Percentiles rank a stretch among this genome's conserved stretches.
Evolutionary conservation across 2,797 vertebrate species (phyloP).

Genomic region (Lutjanus campechanus): DNA sequence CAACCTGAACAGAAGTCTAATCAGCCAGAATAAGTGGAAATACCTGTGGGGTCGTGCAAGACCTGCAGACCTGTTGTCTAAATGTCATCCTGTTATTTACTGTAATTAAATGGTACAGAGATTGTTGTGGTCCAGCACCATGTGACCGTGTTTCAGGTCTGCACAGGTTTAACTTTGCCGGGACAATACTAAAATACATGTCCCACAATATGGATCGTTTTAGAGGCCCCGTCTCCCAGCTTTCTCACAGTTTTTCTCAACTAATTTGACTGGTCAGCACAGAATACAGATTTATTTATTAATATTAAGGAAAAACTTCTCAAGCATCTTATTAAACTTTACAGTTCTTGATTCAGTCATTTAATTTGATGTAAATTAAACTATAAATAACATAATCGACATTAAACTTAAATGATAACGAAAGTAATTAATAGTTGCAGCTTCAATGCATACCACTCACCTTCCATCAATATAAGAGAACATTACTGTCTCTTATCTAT

Average conservation of each 20-base stretch:
- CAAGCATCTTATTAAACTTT: background rate
- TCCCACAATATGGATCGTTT: background rate
- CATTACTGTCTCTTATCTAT: background rate
- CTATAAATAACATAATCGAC: background rate
- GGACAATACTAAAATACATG: background rate
- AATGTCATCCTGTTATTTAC: slow-evolving; percentile 27
- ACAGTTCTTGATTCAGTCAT: background rate
- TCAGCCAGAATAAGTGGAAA: no score
- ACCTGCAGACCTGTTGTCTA: background rate
- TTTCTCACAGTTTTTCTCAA: background rate
- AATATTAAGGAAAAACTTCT: background rate
- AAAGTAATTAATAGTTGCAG: slow-evolving; percentile 2
- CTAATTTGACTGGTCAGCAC: background rate
- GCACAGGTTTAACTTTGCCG: background rate
- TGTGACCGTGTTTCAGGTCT: background rate
- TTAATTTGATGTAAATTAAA: background rate
- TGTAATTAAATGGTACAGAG: background rate
- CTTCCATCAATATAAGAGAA: background rate
- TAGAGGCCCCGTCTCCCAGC: background rate
- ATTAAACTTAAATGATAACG: background rate
- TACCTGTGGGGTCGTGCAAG: background rate
- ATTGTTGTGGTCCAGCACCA: background rate
- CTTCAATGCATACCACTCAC: background rate
- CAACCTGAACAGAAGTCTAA: background rate
- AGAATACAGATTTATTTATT: slow-evolving; percentile 10